Conservation (phyloP, 2,113 vertebrate species). For the Ophthalmolycus amberensis region DNA sequence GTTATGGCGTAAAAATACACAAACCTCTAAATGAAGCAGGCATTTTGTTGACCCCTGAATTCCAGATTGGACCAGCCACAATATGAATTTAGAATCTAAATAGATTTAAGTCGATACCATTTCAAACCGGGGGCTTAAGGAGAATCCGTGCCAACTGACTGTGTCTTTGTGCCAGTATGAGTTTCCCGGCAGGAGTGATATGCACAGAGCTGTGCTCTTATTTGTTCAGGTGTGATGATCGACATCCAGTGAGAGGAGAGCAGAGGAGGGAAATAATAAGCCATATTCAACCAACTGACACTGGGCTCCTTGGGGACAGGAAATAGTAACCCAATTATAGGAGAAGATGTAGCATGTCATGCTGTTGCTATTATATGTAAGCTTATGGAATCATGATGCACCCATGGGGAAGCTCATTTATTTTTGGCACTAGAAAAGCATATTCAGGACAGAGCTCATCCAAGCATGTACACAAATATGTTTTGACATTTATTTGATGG, state of each 20-base stretch:
- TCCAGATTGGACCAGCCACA: background rate
- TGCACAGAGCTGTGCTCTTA: slow-evolving; percentile 51
- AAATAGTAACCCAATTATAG: slow-evolving; percentile 67
- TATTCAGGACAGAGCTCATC: slow-evolving; percentile 26
- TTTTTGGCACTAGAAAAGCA: slow-evolving; percentile 22
- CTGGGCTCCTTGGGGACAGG: slow-evolving; percentile 44
- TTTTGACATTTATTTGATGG: slow-evolving; percentile 21
- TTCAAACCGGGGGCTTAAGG: slow-evolving; percentile 39
- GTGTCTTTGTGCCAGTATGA: slow-evolving; percentile 38
- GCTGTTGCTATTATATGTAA: slow-evolving; percentile 51
- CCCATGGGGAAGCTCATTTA: slow-evolving; percentile 23
- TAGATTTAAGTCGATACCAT: slow-evolving; percentile 18
- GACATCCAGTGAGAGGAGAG: slow-evolving; percentile 55
- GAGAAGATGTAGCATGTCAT: slow-evolving; percentile 47
- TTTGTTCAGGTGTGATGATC: slow-evolving; percentile 70
- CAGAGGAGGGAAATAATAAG: slow-evolving; percentile 61
- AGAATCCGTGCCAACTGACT: slow-evolving; percentile 50
- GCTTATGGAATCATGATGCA: slow-evolving; percentile 45
- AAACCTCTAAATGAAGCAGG: background rate
- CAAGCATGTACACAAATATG: background rate
- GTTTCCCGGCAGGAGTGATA: slow-evolving; percentile 46
- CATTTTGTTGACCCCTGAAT: background rate
- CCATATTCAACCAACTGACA: slow-evolving; percentile 62
- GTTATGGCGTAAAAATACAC: background rate
- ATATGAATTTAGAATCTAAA: slow-evolving; percentile 12